Base-by-base conservation (phyloP, 1,140 invertebrate genomes). In the Ctenoplectra terminalis region DNA sequence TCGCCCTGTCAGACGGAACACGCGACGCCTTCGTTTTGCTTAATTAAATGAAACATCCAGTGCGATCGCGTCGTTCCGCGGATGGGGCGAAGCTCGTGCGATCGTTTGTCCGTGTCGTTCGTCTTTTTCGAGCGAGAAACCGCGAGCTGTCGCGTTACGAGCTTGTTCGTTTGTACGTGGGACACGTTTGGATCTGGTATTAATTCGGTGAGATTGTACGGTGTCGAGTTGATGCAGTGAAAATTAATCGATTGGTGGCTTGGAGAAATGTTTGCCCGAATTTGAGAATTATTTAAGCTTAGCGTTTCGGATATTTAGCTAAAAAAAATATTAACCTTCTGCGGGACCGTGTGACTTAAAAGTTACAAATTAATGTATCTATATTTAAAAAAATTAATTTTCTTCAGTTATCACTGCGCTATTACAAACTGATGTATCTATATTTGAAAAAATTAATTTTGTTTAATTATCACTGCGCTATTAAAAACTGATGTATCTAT, bases 11-110 rank as follows among this genome's bases (percentile, higher is more conserved):
- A 67, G 48, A 17, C 20, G 20, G 31, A n/a, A 40, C 48, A 29
- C 15, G 40, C n/a, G 20, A 31, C 67, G 31, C 15, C 20, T 70
- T 71, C 60, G 60, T 50, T 75, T 75, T 63, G 60, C 60, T 75
- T 75, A 64, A 75, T 75, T 75, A 75, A 64, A 75, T 52, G 73
- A 75, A 75, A 75, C 46, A 50, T 63, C 43, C 46, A 40, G 17
- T 13, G 17, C 72, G 72, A 63, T 63, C 72, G 72, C 56, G 29
- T 7, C 46, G 66, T 69, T 4, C 66, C 66, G 20, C 43, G 46
- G 29, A 29, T 5, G 15, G 23, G n/a, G 23, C 7, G 31, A 23
- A 61, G 23, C 34, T 29, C 8, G 58, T 26, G 37, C 34, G 48
- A 75, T 75, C 61, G 60, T 64, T 75, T 60, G 46, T 34, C n/a